phyloP scores from a whole-genome alignment of 1,140 invertebrate genomes.

The Caerostris darwini region DNA sequence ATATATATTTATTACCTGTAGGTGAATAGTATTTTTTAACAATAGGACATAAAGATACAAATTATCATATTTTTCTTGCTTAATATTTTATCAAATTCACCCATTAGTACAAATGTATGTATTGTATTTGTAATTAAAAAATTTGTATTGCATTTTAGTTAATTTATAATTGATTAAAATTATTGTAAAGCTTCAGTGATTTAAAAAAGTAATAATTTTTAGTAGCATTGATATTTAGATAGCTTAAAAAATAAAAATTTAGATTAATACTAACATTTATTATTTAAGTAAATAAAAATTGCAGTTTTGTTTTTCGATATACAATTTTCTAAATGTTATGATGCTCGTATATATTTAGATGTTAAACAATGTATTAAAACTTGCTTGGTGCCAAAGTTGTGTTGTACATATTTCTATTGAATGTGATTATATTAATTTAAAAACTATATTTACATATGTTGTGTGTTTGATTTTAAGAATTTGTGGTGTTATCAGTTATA shows the following conservation, averaged over 20 bases:
- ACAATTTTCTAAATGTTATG: neutral
- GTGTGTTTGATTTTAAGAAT: neutral
- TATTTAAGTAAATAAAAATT: too few species aligned
- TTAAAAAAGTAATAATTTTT: too few species aligned
- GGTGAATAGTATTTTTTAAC: neutral
- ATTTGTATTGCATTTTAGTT: too few species aligned
- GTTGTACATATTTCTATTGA: neutral
- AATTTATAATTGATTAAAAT: too few species aligned
- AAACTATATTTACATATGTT: neutral
- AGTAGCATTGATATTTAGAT: too few species aligned
- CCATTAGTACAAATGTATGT: neutral
- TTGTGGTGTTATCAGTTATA: neutral
- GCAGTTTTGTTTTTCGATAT: too few species aligned
- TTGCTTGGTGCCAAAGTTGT: slow-evolving; percentile 35
- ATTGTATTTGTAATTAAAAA: too few species aligned
- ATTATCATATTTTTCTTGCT: neutral
- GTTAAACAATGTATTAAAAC: neutral
- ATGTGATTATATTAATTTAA: neutral
- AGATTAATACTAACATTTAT: too few species aligned
- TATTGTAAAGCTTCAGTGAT: too few species aligned
- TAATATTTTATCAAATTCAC: slow-evolving; percentile 1
- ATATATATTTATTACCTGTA: neutral
- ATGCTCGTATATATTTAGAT: neutral
- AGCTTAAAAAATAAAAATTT: too few species aligned
- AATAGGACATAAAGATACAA: neutral